Percentiles rank a stretch among this genome's conserved stretches.
phyloP scores from a whole-genome alignment of 2,797 vertebrate genomes.

The Dromococcyx pavoninus region DNA sequence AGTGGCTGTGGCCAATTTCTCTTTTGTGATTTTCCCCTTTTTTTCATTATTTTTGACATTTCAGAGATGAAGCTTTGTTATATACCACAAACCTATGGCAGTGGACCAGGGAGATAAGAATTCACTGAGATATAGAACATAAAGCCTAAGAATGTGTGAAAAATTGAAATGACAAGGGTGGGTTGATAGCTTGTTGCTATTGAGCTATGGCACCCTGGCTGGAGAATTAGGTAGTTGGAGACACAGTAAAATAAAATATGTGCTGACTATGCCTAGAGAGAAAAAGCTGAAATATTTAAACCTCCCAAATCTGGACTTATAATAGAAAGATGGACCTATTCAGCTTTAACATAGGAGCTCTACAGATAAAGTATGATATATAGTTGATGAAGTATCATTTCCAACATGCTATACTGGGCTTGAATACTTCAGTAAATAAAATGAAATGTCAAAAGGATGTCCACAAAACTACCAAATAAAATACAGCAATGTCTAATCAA shows the following conservation, averaged over 20 bases:
- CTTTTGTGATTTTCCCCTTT: constrained; percentile 30
- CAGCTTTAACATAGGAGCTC: not conserved
- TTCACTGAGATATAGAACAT: constrained; percentile 37
- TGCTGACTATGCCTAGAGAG: constrained; percentile 1
- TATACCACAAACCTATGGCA: constrained; percentile 24
- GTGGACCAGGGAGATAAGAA: constrained; percentile 55
- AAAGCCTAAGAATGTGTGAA: constrained; percentile 51
- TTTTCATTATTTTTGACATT: constrained; percentile 68
- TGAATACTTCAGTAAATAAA: not conserved
- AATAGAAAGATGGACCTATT: constrained; percentile 8
- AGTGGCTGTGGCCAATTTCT: constrained; percentile 37
- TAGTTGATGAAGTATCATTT: not conserved
- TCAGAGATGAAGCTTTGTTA: constrained; percentile 55
- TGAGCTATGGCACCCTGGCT: constrained; percentile 21
- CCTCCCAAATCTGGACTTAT: constrained; percentile 1
- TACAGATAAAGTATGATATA: not conserved
- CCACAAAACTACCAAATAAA: not conserved
- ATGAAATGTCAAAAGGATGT: not conserved
- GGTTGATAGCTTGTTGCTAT: constrained; percentile 52
- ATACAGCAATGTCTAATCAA: not conserved
- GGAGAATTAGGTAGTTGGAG: constrained; percentile 16
- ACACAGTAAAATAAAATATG: constrained; percentile 38
- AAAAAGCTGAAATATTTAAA: constrained; percentile 53
- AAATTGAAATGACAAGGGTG: constrained; percentile 64
- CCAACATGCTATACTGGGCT: not conserved